A percentile compares a stretch with the other conserved stretches of the same genome.
phyloP scores from a whole-genome alignment of 2,113 vertebrate species.

The Neoarius graeffei region DNA sequence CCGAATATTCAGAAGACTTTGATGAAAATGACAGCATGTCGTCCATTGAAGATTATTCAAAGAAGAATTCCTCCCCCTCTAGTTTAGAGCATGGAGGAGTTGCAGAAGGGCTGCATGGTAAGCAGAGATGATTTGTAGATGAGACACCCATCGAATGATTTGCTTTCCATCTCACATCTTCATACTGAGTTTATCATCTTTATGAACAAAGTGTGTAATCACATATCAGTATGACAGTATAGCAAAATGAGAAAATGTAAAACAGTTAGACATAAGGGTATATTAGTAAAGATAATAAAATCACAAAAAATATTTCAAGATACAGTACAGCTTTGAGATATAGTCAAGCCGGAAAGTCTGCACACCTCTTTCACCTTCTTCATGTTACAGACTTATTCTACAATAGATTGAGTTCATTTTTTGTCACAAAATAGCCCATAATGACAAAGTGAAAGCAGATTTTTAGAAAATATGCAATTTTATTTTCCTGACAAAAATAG shows the following conservation, averaged over 20 bases:
- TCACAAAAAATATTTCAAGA: background rate
- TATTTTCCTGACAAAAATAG: too few relatives aligned
- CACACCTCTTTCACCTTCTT: too few relatives aligned
- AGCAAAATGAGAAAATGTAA: background rate
- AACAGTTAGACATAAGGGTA: background rate
- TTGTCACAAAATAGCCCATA: too few relatives aligned
- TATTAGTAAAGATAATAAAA: background rate
- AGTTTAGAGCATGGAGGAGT: constrained; percentile 24
- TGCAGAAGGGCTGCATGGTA: constrained; percentile 58
- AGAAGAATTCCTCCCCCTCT: constrained; percentile 45
- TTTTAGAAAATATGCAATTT: too few relatives aligned
- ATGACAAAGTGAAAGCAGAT: too few relatives aligned
- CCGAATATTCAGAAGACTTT: constrained; percentile 78
- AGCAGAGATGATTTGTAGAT: constrained; percentile 31
- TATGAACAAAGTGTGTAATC: background rate
- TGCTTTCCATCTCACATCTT: background rate
- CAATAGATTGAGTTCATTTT: too few relatives aligned
- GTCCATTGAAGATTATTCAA: constrained; percentile 58
- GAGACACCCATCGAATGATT: background rate
- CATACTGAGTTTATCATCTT: background rate
- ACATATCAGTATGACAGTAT: background rate
- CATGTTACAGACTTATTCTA: too few relatives aligned
- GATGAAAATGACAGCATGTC: constrained; percentile 70
- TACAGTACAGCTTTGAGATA: background rate
- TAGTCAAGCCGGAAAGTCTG: too few relatives aligned